phyloP scores from a whole-genome alignment of 2,797 vertebrate species.

The Sphenopsis melanotis region DNA sequence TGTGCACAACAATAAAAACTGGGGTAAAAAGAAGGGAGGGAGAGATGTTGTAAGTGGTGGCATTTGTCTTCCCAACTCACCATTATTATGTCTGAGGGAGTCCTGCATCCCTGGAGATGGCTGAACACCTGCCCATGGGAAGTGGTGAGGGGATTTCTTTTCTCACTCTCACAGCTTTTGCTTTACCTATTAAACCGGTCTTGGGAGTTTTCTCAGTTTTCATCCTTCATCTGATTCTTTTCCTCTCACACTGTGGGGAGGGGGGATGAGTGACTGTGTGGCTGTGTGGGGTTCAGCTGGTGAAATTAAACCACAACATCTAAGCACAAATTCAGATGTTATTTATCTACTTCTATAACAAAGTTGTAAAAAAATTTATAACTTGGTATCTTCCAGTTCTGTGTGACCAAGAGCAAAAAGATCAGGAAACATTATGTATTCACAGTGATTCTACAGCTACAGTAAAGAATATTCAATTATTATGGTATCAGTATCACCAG shows the following conservation, averaged over 20 bases:
- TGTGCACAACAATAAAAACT: not conserved
- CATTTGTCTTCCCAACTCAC: not conserved
- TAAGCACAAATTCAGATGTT: not conserved
- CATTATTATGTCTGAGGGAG: fast-evolving
- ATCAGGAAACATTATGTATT: not conserved
- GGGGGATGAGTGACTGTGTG: fast-evolving
- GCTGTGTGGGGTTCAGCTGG: not conserved
- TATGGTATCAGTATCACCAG: not conserved
- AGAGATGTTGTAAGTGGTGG: fast-evolving
- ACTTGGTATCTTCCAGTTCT: not conserved
- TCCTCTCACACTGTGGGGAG: not conserved
- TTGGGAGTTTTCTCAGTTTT: not conserved
- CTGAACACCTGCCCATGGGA: not conserved
- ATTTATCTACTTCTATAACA: not conserved
- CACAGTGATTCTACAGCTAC: not conserved
- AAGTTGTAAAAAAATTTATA: not conserved
- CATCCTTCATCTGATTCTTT: not conserved
- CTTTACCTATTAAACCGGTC: not conserved
- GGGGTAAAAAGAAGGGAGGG: not conserved
- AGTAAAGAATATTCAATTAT: not conserved
- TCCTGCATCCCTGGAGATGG: not conserved
- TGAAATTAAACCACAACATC: not conserved
- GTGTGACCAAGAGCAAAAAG: not conserved
- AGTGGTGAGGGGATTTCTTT: not conserved
- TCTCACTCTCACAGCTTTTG: not conserved